These are phyloP conservation scores for Xylocampa areola DNA, from an alignment of 2,888 invertebrate genomes.

Conservation along the genomic window DNA sequence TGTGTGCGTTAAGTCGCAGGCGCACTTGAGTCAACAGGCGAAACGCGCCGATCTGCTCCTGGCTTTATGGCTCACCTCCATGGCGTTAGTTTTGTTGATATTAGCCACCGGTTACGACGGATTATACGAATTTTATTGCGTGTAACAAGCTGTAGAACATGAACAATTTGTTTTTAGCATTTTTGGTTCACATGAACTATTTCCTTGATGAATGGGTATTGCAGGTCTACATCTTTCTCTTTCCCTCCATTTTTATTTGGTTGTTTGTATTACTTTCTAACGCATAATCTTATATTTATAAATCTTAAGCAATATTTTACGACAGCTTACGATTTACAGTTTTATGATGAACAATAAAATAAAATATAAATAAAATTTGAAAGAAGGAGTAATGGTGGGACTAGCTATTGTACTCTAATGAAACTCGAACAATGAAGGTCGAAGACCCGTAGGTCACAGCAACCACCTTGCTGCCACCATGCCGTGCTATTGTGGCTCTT, in stretches of 20 bases:
- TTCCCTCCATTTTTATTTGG: conserved; percentile 9
- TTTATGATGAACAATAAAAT: not conserved
- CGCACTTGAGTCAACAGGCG: conserved; percentile 81
- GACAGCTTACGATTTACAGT: not conserved
- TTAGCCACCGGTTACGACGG: conserved; percentile 65
- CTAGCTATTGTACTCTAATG: conserved; percentile 81
- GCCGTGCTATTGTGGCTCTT: conserved; percentile 61
- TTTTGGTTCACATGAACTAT: conserved; percentile 48
- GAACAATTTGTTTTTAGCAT: conserved; percentile 49
- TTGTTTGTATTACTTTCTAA: conserved; percentile 3
- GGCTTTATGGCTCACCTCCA: conserved; percentile 60
- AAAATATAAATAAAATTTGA: conserved; percentile 10
- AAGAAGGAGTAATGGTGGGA: conserved; percentile 62
- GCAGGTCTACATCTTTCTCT: conserved; percentile 33
- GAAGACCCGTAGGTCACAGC: conserved; percentile 83
- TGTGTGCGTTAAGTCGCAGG: conserved; percentile 45
- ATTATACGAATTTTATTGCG: conserved; percentile 67
- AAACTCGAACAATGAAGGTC: conserved; percentile 86
- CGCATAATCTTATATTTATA: not conserved
- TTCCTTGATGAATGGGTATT: conserved; percentile 43
- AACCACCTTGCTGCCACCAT: conserved; percentile 69
- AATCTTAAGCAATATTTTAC: not conserved
- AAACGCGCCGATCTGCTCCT: conserved; percentile 60
- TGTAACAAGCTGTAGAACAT: conserved; percentile 62
- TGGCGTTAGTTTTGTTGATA: conserved; percentile 69